Conservation (phyloP, 2,888 invertebrate species). For the Cephus rjabovi region DNA sequence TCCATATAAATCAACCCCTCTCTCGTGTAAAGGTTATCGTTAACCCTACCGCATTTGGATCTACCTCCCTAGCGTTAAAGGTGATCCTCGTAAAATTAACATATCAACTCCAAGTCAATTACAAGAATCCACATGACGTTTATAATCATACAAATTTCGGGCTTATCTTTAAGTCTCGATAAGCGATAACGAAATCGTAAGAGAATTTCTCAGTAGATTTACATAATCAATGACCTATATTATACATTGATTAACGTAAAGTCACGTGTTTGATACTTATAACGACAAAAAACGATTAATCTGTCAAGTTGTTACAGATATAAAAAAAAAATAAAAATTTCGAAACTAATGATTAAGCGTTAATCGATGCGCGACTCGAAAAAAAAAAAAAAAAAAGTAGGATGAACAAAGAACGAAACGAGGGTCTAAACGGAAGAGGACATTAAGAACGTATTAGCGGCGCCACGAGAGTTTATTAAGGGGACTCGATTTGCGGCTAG, state of each 20-base stretch:
- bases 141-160: neutral
- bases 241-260: neutral
- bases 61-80: neutral
- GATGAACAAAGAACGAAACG: neutral
- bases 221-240: neutral
- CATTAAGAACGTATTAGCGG: slow-evolving; percentile 3
- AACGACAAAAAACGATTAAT: neutral
- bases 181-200: neutral
- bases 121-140: neutral
- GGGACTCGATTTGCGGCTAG: neutral
- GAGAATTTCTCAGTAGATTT: neutral
- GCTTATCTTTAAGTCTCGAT: neutral
- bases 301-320: neutral
- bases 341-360: neutral
- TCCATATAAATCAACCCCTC: neutral
- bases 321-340: neutral
- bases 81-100: neutral
- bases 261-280: neutral
- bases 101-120: neutral
- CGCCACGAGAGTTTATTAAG: neutral
- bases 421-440: neutral
- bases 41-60: neutral
- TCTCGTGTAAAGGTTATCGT: neutral
- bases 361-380: slow-evolving; percentile 2
- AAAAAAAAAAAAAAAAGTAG: neutral